Percentiles rank a stretch among this genome's conserved stretches.
phyloP scores from a whole-genome alignment of 2,888 invertebrate genomes.

The Mayetiola destructor region DNA sequence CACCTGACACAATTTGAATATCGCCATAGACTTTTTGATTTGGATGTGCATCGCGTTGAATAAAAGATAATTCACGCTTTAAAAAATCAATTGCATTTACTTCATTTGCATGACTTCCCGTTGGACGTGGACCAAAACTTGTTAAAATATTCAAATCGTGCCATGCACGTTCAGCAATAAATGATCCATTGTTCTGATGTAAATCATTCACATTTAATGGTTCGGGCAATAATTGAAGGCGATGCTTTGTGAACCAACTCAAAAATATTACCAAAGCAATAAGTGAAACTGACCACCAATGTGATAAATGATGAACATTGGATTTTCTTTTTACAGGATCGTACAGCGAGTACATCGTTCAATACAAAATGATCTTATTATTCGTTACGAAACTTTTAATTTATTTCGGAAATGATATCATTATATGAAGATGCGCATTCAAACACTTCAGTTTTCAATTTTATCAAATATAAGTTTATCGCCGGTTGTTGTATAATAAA shows the following conservation, averaged over 20 bases:
- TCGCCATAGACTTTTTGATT: constrained; percentile 48
- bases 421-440: too few relatives aligned
- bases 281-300: constrained; percentile 23
- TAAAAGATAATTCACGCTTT: constrained; percentile 38
- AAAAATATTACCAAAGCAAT: constrained; percentile 21
- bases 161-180: constrained; percentile 51
- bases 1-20: constrained; percentile 53
- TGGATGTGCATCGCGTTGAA: constrained; percentile 38
- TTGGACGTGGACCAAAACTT: constrained; percentile 44
- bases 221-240: constrained; percentile 24
- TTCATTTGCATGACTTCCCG: constrained; percentile 73
- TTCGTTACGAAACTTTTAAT: too few relatives aligned
- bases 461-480: too few relatives aligned
- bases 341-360: neutral
- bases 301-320: constrained; percentile 26
- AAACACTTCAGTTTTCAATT: too few relatives aligned
- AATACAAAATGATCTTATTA: too few relatives aligned
- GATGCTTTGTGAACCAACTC: constrained; percentile 22
- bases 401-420: too few relatives aligned
- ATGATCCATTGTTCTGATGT: constrained; percentile 26
- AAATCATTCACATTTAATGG: constrained; percentile 23
- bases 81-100: constrained; percentile 48
- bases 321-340: constrained; percentile 19
- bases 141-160: constrained; percentile 48
- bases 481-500: too few relatives aligned